Percentiles rank a stretch among this genome's conserved stretches.
These are phyloP conservation scores for Ecliptopera silaceata DNA, from an alignment of 2,888 invertebrate species.

Conservation along the genomic window DNA sequence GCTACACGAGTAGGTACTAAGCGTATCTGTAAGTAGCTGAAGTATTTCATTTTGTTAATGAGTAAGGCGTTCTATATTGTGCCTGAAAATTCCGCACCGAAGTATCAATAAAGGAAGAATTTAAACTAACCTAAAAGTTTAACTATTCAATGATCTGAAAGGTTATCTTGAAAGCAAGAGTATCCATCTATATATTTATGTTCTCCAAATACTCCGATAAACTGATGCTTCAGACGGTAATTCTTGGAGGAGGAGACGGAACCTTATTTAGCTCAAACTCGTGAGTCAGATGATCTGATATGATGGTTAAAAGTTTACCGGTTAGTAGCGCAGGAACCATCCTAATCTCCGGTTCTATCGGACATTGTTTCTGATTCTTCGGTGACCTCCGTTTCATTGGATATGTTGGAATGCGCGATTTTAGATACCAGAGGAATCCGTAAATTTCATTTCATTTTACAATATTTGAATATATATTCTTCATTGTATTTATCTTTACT, in stretches of 20 bases:
- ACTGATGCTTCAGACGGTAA: conserved; percentile 20
- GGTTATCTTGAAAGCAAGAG: conserved; percentile 22
- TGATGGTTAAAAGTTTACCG: conserved; percentile 40
- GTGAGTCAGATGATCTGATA: conserved; percentile 41
- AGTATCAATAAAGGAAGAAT: neutral
- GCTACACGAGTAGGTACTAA: neutral
- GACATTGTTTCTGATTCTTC: conserved; percentile 34
- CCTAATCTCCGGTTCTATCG: conserved; percentile 33
- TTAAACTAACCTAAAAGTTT: neutral
- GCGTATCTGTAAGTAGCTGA: too few species aligned
- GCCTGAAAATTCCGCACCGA: too few species aligned
- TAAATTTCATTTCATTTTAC: conserved; percentile 13
- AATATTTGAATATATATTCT: neutral
- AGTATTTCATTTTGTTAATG: too few species aligned
- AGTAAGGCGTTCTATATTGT: too few species aligned
- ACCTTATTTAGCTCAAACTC: conserved; percentile 38
- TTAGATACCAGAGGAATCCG: conserved; percentile 20
- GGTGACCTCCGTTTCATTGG: conserved; percentile 30
- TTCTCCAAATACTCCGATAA: conserved; percentile 4
- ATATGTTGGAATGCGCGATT: conserved; percentile 27
- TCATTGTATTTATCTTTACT: neutral
- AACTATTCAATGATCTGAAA: neutral
- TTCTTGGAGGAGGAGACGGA: conserved; percentile 29
- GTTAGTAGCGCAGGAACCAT: conserved; percentile 38
- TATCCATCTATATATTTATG: conserved; percentile 6